Evolutionary conservation across 2,797 vertebrate genomes (phyloP), one percentile per base, ranked within the genome.

Genomic region (Atherinosoma microstoma): DNA sequence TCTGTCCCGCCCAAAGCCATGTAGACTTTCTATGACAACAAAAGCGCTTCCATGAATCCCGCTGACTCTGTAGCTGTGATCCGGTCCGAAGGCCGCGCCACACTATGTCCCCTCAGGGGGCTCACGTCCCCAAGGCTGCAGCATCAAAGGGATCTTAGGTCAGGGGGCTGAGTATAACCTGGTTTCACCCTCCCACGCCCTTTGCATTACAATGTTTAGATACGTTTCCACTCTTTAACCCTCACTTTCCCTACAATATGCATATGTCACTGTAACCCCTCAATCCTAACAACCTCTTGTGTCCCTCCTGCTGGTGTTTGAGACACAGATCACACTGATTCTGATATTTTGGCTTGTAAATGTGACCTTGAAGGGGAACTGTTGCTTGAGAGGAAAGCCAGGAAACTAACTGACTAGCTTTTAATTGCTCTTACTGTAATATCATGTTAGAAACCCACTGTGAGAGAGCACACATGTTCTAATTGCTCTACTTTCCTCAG

Each of bases 11-110:
- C 90, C 91, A 91, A 89, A 89, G 81, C 78, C 86, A 85, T 83
- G 92, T 94, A 91, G 81, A 93, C 94, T 94, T 94, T 94, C 92
- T 93, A 93, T 91, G 83, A 81, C 83, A 76, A 94, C 91, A 94
- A 94, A 92, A 76, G 84, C 76, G 29, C 3, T 61, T 58, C 79
- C 79, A 64, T 4, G 5, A 77, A 80, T 84, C 88, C 84, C 64
- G 64, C 86, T 83, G 87, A 78, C 79, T 84, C 76, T 13, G 42
- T 61, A 70, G 80, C 85, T 82, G 87, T 35, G 80, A 82, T 58
- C 77, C 65, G 67, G 85, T 83, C 83, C 78, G 87, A 86, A 80
- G 84, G 84, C 71, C 5, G 59, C 57, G 15, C 72, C 87, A 88
- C 81, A 75, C 84, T 82, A 79, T 72, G 87, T 40, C 83, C 86